Evolutionary conservation across 2,888 invertebrate species (phyloP), one percentile per base, ranked within the genome.

Genomic region (Eledona agricola): DNA sequence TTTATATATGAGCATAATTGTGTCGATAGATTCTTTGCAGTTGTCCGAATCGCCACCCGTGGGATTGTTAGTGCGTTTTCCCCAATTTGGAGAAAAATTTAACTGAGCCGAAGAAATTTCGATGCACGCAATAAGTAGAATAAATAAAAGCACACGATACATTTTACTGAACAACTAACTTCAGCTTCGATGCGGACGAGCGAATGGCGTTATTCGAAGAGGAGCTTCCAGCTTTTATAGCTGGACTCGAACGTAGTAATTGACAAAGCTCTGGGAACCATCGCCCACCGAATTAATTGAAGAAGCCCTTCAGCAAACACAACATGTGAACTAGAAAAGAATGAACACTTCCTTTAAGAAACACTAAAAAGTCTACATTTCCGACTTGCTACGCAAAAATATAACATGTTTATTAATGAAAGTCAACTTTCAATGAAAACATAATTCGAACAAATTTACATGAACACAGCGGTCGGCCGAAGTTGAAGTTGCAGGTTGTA

Each of bases 1-100:
- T 74, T 82, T 83, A 62, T 83, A 82, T 58, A 83, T 79, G 28
- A 80, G 75, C 72, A 79, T 78, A 15, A 83, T 71, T 12, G 80
- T 75, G 53, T 83, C 83, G 57, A 83, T 78, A 9, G 78, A 76
- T 4, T 79, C 76, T 59, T 79, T 79, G 66, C 83, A 83, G 9
- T 75, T 78, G 45, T 68, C 67, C 20, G 71, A 64, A 29, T 68
- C 69, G 29, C 60, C 62, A 9, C 57, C 63, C 1, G 63, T 32
- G 20, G 58, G 52, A 5, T 66, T 45, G 7, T 59, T 45, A 7
- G 66, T 58, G 16, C 74, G 62, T 60, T 75, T 75, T 10, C 75
- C 75, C 75, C 75, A 75, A 55, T 74, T 73, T 5, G 75, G 73
- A 2, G 74, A 71, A 58, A 74, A 76, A 55, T 76, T 74, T 22